Conservation (phyloP, 2,113 vertebrate genomes). For the Cathartes aura region DNA sequence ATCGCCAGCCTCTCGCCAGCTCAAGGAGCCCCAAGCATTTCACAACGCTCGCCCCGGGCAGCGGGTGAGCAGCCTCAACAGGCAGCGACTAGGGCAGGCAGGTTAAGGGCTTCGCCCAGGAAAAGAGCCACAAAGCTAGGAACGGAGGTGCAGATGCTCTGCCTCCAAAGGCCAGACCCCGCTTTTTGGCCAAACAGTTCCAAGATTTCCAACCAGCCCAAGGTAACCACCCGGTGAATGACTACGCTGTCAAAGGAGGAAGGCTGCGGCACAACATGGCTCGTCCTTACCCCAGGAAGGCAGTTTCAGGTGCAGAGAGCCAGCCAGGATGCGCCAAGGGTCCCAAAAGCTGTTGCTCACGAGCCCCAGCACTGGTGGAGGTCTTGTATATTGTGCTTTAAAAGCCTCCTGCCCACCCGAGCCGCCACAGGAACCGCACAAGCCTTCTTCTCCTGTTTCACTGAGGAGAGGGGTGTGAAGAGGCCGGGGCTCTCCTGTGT, state of each 20-base stretch:
- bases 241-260: background rate
- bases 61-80: background rate
- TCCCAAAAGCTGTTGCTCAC: background rate
- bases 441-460: background rate
- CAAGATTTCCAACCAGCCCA: background rate
- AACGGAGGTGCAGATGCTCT: background rate
- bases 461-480: background rate
- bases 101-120: background rate
- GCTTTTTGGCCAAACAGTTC: background rate
- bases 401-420: background rate
- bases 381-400: background rate
- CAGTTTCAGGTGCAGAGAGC: background rate
- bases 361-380: accelerated
- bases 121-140: background rate
- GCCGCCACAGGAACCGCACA: background rate
- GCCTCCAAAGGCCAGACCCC: background rate
- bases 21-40: background rate
- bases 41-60: background rate
- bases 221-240: background rate
- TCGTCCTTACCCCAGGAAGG: accelerated
- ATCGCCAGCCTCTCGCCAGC: background rate
- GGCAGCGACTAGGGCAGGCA: background rate
- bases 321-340: background rate
- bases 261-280: accelerated
- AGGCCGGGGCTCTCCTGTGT: background rate